Base-by-base conservation (phyloP, 2,797 vertebrate genomes). In the Oreochromis mossambicus region DNA sequence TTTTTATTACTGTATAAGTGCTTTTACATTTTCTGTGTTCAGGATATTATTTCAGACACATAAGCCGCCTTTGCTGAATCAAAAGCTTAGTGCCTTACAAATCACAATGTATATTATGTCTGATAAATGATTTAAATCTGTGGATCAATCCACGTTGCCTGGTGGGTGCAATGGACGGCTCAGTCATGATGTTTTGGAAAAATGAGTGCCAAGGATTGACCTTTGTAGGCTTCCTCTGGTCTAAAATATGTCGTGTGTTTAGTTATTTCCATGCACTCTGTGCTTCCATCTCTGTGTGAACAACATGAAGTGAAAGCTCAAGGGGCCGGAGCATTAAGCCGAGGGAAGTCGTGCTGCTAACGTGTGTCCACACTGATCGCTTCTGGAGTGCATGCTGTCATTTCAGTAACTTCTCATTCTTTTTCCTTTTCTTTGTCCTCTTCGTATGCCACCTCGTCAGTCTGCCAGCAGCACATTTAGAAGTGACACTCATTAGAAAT, bases 231-330 rank as follows among this genome's bases (percentile, higher is more conserved):
- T 43, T 80, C 80, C n/a, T 26, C 12, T 80, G 76, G 85, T 88
- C 78, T 75, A 14, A 87, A 86, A 78, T 77, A 82, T 78, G 41
- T 11, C 58, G 36, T 24, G 26, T 32, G 70, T 86, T 81, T 76
- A 51, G 66, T 61, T 83, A 77, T 83, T 82, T 86, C 78, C 80
- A 48, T 36, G 34, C 73, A 21, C 58, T 77, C 55, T 85, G 78
- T 84, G 85, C 86, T 88, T 90, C 77, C n/a, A 73, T 89, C 12
- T 79, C 55, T 86, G 77, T 89, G 85, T 80, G 86, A 90, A 82
- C 46, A 3, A 50, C 54, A 77, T 38, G 36, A 52, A 84, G 56
- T 6, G 12, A 82, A 78, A 34, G 70, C 87, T 86, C 90, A 26
- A 19, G 78, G 79, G 89, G 80, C 63, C 10, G 3, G 7, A 52